A percentile compares a stretch with the other conserved stretches of the same genome.
These are phyloP conservation scores for Aeoliscus strigatus DNA, from an alignment of 2,797 vertebrate species.

Conservation along the genomic window DNA sequence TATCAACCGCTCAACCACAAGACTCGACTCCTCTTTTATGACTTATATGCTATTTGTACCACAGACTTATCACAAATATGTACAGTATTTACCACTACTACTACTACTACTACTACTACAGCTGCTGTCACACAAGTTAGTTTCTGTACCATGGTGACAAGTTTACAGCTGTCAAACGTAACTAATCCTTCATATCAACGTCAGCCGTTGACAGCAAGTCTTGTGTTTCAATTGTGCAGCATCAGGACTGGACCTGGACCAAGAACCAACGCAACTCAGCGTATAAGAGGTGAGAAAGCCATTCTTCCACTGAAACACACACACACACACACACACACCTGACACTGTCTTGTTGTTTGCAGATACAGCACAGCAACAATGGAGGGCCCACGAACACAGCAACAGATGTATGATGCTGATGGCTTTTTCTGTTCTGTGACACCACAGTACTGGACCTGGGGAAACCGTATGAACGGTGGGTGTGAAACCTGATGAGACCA, in stretches of 20 bases:
- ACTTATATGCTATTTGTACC: too few relatives aligned
- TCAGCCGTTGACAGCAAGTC: too few relatives aligned
- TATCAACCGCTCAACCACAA: too few relatives aligned
- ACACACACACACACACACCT: neutral
- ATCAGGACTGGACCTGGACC: constrained; percentile 78
- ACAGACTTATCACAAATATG: too few relatives aligned
- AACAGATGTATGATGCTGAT: constrained; percentile 55
- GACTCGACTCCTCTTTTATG: too few relatives aligned
- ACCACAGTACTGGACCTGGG: constrained; percentile 79
- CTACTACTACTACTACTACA: too few relatives aligned
- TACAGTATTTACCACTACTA: too few relatives aligned
- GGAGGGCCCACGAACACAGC: constrained; percentile 57
- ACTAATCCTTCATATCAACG: too few relatives aligned
- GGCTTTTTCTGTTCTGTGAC: constrained; percentile 73
- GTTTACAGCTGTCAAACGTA: too few relatives aligned
- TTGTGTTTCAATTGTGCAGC: constrained; percentile 63
- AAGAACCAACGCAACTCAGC: constrained; percentile 71
- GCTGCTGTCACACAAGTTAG: too few relatives aligned
- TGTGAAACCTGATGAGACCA: neutral
- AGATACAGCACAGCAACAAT: constrained; percentile 69
- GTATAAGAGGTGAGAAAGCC: constrained; percentile 76
- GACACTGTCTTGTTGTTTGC: constrained; percentile 1
- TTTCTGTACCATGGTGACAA: too few relatives aligned
- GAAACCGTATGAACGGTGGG: constrained; percentile 67
- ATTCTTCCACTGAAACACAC: neutral